Evolutionary conservation across 2,888 invertebrate species (phyloP).

Genomic region (Aphodius granarius): DNA sequence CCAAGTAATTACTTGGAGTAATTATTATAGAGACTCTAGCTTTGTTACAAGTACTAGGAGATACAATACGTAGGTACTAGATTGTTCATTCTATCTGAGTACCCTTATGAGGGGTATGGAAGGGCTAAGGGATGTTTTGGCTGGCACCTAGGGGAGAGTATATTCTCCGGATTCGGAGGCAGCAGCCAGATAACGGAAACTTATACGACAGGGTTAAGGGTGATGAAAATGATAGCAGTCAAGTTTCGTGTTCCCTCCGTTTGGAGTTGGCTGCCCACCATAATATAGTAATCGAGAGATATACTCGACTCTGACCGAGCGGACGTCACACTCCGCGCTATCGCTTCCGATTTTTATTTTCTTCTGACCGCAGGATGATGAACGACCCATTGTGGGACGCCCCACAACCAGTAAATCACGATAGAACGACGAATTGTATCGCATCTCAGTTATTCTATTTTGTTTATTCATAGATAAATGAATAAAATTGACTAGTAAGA

Average conservation of each 20-base stretch:
- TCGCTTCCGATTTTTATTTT: conserved; percentile 10
- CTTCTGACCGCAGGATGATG: conserved; percentile 6
- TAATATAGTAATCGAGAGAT: conserved; percentile 30
- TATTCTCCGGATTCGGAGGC: conserved; percentile 29
- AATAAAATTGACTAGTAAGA: too few relatives aligned
- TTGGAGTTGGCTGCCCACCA: conserved; percentile 17
- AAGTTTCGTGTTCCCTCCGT: conserved; percentile 27
- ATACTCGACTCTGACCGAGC: conserved; percentile 11
- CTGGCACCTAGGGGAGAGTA: conserved; percentile 26
- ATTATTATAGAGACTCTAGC: too few relatives aligned
- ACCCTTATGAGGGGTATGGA: conserved; percentile 26
- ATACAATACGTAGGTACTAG: too few relatives aligned
- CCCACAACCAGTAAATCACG: not conserved
- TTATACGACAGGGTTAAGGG: conserved; percentile 57
- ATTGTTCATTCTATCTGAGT: not conserved
- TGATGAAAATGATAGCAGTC: conserved; percentile 54
- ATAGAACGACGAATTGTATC: not conserved
- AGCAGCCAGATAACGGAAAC: conserved; percentile 51
- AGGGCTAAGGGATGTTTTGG: conserved; percentile 27
- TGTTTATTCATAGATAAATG: too few relatives aligned
- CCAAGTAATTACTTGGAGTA: too few relatives aligned
- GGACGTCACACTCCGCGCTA: not conserved
- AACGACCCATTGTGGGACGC: not conserved
- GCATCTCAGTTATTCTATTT: not conserved
- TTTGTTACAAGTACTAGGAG: too few relatives aligned